Evolutionary conservation across 1,140 invertebrate species (phyloP).

Genomic region (Fopius arisanus): DNA sequence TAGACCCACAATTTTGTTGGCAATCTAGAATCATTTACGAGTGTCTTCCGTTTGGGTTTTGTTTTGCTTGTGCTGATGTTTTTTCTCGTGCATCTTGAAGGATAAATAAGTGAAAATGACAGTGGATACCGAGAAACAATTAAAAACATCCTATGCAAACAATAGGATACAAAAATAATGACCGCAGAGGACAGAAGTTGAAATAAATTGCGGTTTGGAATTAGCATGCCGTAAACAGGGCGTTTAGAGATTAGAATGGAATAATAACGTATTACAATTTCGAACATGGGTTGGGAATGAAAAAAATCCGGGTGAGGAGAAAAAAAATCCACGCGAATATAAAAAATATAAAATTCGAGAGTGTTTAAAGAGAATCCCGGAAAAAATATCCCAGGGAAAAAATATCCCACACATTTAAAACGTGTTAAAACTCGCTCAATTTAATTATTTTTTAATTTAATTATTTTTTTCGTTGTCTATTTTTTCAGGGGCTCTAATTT

Average conservation of each 20-base stretch:
- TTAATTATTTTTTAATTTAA: too few species aligned
- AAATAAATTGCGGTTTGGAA: not conserved
- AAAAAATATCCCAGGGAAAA: too few species aligned
- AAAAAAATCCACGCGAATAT: not conserved
- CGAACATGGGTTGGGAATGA: not conserved
- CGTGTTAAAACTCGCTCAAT: too few species aligned
- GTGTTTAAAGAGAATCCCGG: too few species aligned
- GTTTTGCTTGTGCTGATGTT: not conserved
- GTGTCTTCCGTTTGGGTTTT: not conserved
- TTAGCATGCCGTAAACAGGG: not conserved
- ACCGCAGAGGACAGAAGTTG: not conserved
- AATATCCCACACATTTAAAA: too few species aligned
- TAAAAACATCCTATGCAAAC: not conserved
- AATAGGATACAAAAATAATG: not conserved
- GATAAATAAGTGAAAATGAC: not conserved
- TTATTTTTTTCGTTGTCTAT: too few species aligned
- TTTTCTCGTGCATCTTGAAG: not conserved
- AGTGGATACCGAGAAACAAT: not conserved
- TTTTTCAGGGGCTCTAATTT: too few species aligned
- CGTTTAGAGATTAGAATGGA: not conserved
- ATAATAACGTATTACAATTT: not conserved
- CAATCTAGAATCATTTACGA: too few species aligned
- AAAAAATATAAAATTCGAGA: too few species aligned
- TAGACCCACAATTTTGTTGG: too few species aligned
- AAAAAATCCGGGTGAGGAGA: not conserved